Conservation (phyloP, 2,113 vertebrate genomes). For the Ochotona princeps region DNA sequence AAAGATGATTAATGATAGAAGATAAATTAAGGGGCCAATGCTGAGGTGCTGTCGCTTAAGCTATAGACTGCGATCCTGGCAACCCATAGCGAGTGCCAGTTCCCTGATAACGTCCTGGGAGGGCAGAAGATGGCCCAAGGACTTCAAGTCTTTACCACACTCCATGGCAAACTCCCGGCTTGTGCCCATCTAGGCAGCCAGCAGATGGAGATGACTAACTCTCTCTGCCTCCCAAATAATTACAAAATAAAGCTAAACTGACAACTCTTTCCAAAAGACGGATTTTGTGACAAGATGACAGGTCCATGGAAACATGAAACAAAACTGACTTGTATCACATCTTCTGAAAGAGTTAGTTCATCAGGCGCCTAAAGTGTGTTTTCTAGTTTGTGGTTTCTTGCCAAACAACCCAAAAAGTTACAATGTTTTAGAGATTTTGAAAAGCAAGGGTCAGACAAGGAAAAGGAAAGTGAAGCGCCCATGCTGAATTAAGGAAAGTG, state of each 20-base stretch:
- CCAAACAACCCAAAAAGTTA: slow-evolving; percentile 60
- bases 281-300: slow-evolving; percentile 38
- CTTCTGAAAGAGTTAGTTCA: background rate
- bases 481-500: slow-evolving; percentile 28
- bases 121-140: too few relatives aligned
- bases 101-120: too few relatives aligned
- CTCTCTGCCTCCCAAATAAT: background rate
- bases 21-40: too few relatives aligned
- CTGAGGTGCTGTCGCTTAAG: too few relatives aligned
- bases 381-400: slow-evolving; percentile 32
- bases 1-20: too few relatives aligned
- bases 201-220: too few relatives aligned
- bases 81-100: too few relatives aligned
- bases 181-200: too few relatives aligned
- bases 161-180: too few relatives aligned
- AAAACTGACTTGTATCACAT: background rate
- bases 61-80: too few relatives aligned
- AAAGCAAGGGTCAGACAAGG: background rate
- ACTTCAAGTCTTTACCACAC: too few relatives aligned
- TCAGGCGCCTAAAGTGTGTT: slow-evolving; percentile 6
- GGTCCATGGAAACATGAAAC: background rate
- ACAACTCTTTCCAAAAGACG: slow-evolving; percentile 37
- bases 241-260: background rate
- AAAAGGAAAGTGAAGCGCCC: slow-evolving; percentile 10
- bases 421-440: slow-evolving; percentile 25